Base-by-base conservation (phyloP, 2,888 invertebrate species). In the Heliconius cydno region DNA sequence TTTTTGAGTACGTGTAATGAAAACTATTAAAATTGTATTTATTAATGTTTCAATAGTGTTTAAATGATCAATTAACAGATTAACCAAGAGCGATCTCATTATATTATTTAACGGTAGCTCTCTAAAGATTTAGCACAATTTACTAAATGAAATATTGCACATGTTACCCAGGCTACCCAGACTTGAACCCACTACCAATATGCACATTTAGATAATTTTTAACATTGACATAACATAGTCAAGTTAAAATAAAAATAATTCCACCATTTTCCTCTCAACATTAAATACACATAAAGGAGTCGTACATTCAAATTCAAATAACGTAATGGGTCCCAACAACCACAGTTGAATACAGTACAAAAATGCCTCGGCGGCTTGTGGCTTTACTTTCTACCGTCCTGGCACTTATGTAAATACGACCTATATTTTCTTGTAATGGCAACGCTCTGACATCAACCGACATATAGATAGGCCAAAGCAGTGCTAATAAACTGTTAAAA, bases 401-500 rank as follows among this genome's bases (percentile, higher is more conserved):
- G 81, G 67, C 82, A 81, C 77, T 83, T 83, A 82, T 87, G 85
- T 84, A 86, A 88, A 89, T 86, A 83, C 83, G 88, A 87, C 89
- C 90, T 85, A 89, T 86, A 87, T 91, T 85, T 84, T 82, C 80
- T 80, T 75, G 38, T 75, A 75, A 75, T 66, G 65, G 46, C 28
- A 65, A 41, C 25, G 13, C 41, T 66, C 65, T 41, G 52, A 66
- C 41, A 41, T 66, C 66, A 75, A 65, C 38, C 46, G 28, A 75
- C 30, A 30, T 46, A 38, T 60, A 25, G 46, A 46, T 70, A 15
- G 15, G 25, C 25, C 13, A 28, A 46, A 70, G 19, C 70, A 41
- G 38, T 65, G 22, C 10, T 38, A 38, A 34, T 38, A 38, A 22
- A 38, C 67, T 67, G 7, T 2, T 28, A 7, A 38, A 3, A 68